phyloP scores from a whole-genome alignment of 2,113 vertebrate species.

The Calonectris borealis region DNA sequence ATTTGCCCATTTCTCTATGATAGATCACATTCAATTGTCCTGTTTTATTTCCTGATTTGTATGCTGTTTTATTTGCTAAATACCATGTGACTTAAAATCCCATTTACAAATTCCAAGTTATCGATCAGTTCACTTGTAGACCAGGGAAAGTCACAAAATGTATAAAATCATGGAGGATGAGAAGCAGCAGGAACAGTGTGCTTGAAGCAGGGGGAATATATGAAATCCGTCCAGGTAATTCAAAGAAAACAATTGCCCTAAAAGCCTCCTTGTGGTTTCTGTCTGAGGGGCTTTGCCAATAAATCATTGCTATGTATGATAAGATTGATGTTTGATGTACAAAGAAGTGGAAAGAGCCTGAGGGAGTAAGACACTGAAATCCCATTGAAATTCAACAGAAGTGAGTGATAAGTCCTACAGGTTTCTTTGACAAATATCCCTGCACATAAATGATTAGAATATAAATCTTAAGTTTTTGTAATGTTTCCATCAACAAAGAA shows the following conservation, averaged over 20 bases:
- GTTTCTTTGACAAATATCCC: not conserved
- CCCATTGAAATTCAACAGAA: not conserved
- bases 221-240: not conserved
- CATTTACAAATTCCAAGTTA: not conserved
- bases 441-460: not conserved
- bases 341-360: not conserved
- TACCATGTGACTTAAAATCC: not conserved
- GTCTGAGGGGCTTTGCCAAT: not conserved
- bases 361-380: not conserved
- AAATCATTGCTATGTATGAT: not conserved
- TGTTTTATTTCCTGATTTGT: not conserved
- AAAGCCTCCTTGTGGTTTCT: not conserved
- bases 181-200: not conserved
- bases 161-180: not conserved
- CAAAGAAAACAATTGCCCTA: not conserved
- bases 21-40: not conserved
- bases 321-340: not conserved
- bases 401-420: not conserved
- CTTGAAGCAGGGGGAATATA: not conserved
- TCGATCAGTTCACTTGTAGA: not conserved
- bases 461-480: not conserved
- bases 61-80: not conserved
- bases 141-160: not conserved
- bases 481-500: not conserved
- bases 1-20: not conserved